Base-by-base conservation (phyloP, 1,140 invertebrate genomes). In the Metopolophium dirhodum region DNA sequence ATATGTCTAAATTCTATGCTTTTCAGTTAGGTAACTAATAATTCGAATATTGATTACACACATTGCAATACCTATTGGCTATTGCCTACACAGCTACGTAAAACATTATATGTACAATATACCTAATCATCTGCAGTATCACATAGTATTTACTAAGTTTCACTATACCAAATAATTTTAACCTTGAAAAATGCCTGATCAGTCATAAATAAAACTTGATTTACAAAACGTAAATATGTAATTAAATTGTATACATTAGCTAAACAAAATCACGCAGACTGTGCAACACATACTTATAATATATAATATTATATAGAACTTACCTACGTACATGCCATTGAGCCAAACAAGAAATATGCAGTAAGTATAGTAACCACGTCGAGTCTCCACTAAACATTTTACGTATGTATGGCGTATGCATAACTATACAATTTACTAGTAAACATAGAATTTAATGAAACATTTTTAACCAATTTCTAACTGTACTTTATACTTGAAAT, bases 171-270 rank as follows among this genome's bases (percentile, higher is more conserved):
- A 54, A 51, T 51, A n/a, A 51, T 54, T 49, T 88, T 88, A 20
- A 88, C 87, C 87, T 88, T 88, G 49, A 88, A 88, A 88, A 35
- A 88, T 54, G 0, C 22, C 47, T n/a, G n/a, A 35, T 11, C n/a
- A 23, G 49, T 35, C 47, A 22, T 54, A 35, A 88, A 85, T n/a
- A 88, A 35, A 51, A 87, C 86, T n/a, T 87, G 86, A 87, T 87
- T 87, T 87, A 47, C 20, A 23, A 87, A 87, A 87, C n/a, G 30
- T 87, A 87, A 87, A 87, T 87, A 87, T 49, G 86, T 49, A 51
- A 49, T 87, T 49, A n/a, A n/a, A 88, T 51, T 18, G 23, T 85
- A 88, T 22, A 20, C 30, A 88, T 49, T 35, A n/a, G 45, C 45
- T 41, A 51, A 88, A 88, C 47, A 88, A 87, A n/a, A 88, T 88